These are phyloP conservation scores for Papilio xuthus DNA, from an alignment of 1,140 invertebrate genomes.

Conservation along the genomic window DNA sequence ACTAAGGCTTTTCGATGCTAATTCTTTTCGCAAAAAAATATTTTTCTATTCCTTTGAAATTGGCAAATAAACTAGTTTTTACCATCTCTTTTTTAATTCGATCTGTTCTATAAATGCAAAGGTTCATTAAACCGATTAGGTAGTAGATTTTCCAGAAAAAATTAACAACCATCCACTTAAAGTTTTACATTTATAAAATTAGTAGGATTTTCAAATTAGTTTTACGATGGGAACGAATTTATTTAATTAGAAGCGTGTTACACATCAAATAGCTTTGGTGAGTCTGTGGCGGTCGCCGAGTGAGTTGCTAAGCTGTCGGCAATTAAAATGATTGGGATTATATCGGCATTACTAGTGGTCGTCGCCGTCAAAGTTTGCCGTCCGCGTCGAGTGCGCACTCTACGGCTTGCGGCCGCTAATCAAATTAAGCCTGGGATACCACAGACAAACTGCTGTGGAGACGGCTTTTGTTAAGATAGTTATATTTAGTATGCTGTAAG, in stretches of 20 bases:
- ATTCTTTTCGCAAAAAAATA: too few relatives aligned
- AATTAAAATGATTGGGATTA: constrained; percentile 62
- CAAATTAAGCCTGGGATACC: constrained; percentile 76
- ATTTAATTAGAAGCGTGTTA: constrained; percentile 17
- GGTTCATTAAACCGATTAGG: not conserved
- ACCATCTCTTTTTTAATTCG: too few relatives aligned
- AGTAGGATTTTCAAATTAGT: not conserved
- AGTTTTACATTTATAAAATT: not conserved
- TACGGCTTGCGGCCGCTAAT: constrained; percentile 72
- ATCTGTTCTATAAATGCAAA: not conserved
- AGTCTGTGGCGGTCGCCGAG: constrained; percentile 6
- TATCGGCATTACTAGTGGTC: constrained; percentile 50
- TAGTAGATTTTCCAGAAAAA: not conserved
- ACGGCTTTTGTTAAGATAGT: constrained; percentile 21
- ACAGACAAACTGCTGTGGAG: constrained; percentile 51
- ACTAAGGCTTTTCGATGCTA: too few relatives aligned
- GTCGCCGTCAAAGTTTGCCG: constrained; percentile 62
- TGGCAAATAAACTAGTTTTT: too few relatives aligned
- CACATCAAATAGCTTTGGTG: constrained; percentile 21
- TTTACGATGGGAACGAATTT: constrained; percentile 14
- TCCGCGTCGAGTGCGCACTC: constrained; percentile 65
- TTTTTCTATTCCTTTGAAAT: too few relatives aligned
- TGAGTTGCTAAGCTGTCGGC: constrained; percentile 36
- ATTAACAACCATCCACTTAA: not conserved
- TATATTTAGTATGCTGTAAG: not conserved